Evolutionary conservation across 2,113 vertebrate species (phyloP).

Genomic region (Oryzias javanicus): DNA sequence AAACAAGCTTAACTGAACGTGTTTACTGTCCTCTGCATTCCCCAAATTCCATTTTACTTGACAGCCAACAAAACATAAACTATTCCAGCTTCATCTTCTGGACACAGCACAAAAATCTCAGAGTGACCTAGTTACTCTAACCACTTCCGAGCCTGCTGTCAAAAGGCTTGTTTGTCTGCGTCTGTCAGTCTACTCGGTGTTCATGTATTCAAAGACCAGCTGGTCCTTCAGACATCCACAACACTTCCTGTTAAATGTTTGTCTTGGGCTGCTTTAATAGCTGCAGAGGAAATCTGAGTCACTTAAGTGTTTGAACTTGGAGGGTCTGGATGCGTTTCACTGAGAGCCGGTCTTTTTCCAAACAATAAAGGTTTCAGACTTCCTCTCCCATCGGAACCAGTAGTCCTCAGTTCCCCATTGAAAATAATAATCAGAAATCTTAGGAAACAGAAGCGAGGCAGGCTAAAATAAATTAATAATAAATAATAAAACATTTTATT

Average conservation of each 20-base stretch:
- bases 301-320: neutral
- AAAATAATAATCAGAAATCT: too few relatives aligned
- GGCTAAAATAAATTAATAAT: too few relatives aligned
- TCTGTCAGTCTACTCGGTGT: slow-evolving; percentile 5
- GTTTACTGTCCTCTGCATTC: slow-evolving; percentile 35
- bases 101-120: slow-evolving; percentile 14
- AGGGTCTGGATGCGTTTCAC: neutral
- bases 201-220: slow-evolving; percentile 15
- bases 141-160: neutral
- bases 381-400: too few relatives aligned
- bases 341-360: slow-evolving; percentile 3
- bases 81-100: slow-evolving; percentile 10
- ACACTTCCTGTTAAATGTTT: slow-evolving; percentile 23
- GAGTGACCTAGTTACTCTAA: slow-evolving; percentile 17
- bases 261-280: slow-evolving; percentile 3
- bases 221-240: slow-evolving; percentile 17
- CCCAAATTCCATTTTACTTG: slow-evolving; percentile 5
- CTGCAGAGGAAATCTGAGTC: slow-evolving; percentile 4
- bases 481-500: too few relatives aligned
- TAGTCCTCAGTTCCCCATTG: too few relatives aligned
- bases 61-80: slow-evolving; percentile 12
- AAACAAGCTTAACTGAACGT: slow-evolving; percentile 20
- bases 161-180: slow-evolving; percentile 20
- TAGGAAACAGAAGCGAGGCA: too few relatives aligned
- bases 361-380: too few relatives aligned